phyloP scores from a whole-genome alignment of 2,888 invertebrate species.

The Stenodema calcarata region DNA sequence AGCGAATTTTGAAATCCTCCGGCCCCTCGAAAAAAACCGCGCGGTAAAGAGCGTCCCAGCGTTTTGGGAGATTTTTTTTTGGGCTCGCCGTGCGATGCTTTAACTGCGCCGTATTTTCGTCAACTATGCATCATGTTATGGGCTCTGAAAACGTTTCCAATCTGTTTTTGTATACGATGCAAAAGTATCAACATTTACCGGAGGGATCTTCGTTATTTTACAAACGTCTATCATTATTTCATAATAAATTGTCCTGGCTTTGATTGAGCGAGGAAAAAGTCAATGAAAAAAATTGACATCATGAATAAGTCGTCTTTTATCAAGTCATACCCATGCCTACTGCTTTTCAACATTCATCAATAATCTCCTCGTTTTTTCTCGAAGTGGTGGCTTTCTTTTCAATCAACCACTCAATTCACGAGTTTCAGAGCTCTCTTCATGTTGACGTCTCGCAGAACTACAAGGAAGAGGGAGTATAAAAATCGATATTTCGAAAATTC shows the following conservation, averaged over 20 bases:
- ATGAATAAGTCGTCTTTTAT: background rate
- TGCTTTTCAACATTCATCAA: background rate
- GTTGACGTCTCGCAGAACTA: no score
- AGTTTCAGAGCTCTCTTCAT: no score
- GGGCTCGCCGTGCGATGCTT: background rate
- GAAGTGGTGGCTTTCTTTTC: no score
- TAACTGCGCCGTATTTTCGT: background rate
- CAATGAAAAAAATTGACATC: background rate
- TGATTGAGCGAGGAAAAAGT: background rate
- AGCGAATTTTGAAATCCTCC: slow-evolving; percentile 6
- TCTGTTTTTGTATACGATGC: background rate
- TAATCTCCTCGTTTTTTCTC: no score
- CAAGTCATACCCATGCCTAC: background rate
- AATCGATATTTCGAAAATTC: no score
- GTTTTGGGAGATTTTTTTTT: background rate
- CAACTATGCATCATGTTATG: background rate
- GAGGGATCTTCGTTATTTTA: background rate
- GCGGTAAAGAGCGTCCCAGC: background rate
- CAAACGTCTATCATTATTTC: background rate
- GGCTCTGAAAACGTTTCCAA: background rate
- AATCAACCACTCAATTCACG: no score
- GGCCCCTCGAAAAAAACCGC: background rate
- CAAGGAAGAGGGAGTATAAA: no score
- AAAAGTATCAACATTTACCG: background rate
- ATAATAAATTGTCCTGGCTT: background rate